These are phyloP conservation scores for Coregonus sp. DNA, from an alignment of 2,797 vertebrate genomes.

Conservation along the genomic window DNA sequence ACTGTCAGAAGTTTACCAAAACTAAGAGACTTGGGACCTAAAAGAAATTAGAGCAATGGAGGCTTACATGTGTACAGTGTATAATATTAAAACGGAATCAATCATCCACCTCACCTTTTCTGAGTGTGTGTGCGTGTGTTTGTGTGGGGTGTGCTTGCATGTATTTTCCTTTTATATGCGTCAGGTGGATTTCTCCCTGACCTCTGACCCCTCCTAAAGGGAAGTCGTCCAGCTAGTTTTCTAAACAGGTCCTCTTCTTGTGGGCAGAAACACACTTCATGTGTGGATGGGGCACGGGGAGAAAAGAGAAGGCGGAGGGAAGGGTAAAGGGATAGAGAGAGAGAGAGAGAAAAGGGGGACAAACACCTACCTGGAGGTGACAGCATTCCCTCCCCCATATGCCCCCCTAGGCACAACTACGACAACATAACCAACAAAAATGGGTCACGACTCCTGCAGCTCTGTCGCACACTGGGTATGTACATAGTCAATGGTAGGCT, in stretches of 20 bases:
- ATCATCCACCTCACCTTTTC: not conserved
- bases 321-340: no score
- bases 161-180: constrained; percentile 28
- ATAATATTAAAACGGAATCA: not conserved
- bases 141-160: constrained; percentile 1
- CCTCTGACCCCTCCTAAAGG: constrained; percentile 54
- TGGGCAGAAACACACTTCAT: constrained; percentile 50
- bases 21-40: not conserved
- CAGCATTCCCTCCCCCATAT: no score
- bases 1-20: not conserved
- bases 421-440: no score
- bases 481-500: no score
- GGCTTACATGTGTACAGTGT: not conserved
- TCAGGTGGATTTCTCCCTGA: constrained; percentile 71
- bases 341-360: no score
- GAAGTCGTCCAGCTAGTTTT: constrained; percentile 60
- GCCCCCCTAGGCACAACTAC: no score
- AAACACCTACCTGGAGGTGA: no score
- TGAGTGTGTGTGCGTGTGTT: not conserved
- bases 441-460: no score
- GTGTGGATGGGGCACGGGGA: no score
- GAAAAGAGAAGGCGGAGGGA: no score
- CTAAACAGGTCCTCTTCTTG: constrained; percentile 64
- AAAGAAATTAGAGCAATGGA: not conserved
- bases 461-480: no score